Evolutionary conservation across 92 coral and sea anemone species (phyloP).

Genomic region (Palythoa grandiflora): DNA sequence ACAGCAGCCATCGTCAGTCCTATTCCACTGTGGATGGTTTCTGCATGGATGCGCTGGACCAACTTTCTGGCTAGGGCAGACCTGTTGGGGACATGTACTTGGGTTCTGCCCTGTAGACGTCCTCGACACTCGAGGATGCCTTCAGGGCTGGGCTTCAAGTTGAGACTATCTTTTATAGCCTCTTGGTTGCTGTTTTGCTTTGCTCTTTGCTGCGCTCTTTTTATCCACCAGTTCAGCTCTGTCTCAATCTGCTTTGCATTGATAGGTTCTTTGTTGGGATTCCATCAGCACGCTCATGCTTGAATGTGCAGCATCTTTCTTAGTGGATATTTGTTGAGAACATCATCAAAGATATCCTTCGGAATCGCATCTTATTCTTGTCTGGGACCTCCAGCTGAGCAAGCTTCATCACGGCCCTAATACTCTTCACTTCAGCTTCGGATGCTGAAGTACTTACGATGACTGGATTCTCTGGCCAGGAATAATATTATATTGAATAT

Average conservation of each 20-base stretch:
- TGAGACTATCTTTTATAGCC: conserved; percentile 12
- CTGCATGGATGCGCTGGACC: background rate
- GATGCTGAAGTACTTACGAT: conserved; percentile 18
- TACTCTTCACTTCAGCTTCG: conserved; percentile 44
- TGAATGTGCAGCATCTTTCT: conserved; percentile 45
- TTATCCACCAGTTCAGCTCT: conserved; percentile 15
- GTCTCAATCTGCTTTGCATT: background rate
- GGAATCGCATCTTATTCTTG: background rate
- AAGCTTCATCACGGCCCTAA: conserved; percentile 32
- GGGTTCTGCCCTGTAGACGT: conserved; percentile 24
- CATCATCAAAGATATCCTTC: background rate
- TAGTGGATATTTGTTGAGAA: conserved; percentile 5
- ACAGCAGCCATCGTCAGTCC: conserved; percentile 11
- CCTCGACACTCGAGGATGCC: conserved; percentile 21
- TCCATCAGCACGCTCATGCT: conserved; percentile 39
- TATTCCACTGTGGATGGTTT: background rate
- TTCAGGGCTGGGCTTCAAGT: conserved; percentile 10
- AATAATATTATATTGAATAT: background rate
- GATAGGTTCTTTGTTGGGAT: background rate
- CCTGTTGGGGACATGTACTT: conserved; percentile 13
- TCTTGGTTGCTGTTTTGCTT: background rate
- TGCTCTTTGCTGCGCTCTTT: background rate
- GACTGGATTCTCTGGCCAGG: conserved; percentile 51
- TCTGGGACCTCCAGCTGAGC: conserved; percentile 19
- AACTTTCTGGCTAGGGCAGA: conserved; percentile 1